Conservation (phyloP, 2,888 invertebrate species). For the Aplocera efformata region DNA sequence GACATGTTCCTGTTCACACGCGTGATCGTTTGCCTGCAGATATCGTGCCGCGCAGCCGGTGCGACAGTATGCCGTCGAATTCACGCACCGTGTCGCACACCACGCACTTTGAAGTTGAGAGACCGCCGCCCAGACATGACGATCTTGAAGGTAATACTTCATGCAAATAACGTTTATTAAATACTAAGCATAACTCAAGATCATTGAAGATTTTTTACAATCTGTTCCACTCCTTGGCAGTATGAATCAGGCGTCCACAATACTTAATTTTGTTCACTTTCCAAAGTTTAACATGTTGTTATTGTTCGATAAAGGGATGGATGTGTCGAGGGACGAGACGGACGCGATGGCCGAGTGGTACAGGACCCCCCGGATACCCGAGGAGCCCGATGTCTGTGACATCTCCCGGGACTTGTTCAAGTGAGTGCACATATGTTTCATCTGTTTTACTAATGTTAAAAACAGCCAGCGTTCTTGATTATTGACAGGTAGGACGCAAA, state of each 20-base stretch:
- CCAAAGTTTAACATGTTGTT: no score
- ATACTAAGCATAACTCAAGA: no score
- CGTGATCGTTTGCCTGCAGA: conserved; percentile 49
- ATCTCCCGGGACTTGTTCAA: conserved; percentile 56
- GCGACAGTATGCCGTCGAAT: conserved; percentile 88
- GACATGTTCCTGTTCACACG: no score
- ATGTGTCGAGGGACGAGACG: conserved; percentile 57
- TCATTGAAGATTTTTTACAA: no score
- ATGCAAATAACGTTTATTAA: no score
- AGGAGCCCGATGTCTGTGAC: conserved; percentile 69
- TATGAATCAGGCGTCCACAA: no score
- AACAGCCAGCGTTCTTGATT: no score
- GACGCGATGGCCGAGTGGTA: conserved; percentile 63
- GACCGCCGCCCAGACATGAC: conserved; percentile 62
- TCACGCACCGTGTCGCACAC: conserved; percentile 82
- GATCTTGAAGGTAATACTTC: conserved; percentile 37
- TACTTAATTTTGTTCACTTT: no score
- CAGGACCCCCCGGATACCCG: conserved; percentile 70
- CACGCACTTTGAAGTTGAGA: conserved; percentile 81
- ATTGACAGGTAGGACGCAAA: no score
- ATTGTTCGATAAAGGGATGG: conserved; percentile 53
- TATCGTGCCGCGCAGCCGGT: conserved; percentile 81
- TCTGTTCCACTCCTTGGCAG: no score
- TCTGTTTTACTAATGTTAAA: no score
- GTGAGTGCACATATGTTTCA: conserved; percentile 44